Evolutionary conservation across 2,797 vertebrate genomes (phyloP), one percentile per base, ranked within the genome.

Genomic region (Lophotriccus pileatus): DNA sequence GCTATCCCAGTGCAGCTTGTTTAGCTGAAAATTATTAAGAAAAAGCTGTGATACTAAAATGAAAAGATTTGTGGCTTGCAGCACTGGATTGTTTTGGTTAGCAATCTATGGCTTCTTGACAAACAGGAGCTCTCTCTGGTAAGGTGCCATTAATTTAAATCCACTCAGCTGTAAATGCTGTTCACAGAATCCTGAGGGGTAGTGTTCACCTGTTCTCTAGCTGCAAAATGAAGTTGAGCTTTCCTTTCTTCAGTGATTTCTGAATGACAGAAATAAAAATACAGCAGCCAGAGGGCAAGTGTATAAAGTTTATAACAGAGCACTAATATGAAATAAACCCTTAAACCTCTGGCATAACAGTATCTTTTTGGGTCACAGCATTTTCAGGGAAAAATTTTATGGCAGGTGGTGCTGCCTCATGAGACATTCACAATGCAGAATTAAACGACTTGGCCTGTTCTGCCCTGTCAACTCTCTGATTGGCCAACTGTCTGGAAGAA

Each of bases 381-480:
- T 92, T 88, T 90, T 90, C 66, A 70, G 63, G 74, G 74, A 77
- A 84, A 83, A 82, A 88, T 96, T 96, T 96, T 92, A 86, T 78
- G 90, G 94, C 94, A 94, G 94, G 94, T 97, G 91, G 84, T 90
- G 84, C 60, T 84, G 83, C 87, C 89, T 94, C 89, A 55, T 81
- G 94, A 94, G 91, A 86, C 85, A 37, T 87, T 91, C 0, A 0
- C 69, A 81, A 41, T 79, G 80, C 89, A 93, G 89, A 93, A 94
- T 93, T 86, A 87, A 89, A 93, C 17, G 66, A 78, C 84, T 89
- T 76, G 92, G 92, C 87, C 84, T 92, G 96, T 95, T 96, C 81
- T 93, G 89, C 94, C 82, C 82, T 93, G 91, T 94, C 95, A 95
- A 80, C 76, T 92, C 94, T 55, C 84, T 91, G 92, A 94, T 72